Conservation (phyloP, 2,113 vertebrate species). For the Ophiodon elongatus region DNA sequence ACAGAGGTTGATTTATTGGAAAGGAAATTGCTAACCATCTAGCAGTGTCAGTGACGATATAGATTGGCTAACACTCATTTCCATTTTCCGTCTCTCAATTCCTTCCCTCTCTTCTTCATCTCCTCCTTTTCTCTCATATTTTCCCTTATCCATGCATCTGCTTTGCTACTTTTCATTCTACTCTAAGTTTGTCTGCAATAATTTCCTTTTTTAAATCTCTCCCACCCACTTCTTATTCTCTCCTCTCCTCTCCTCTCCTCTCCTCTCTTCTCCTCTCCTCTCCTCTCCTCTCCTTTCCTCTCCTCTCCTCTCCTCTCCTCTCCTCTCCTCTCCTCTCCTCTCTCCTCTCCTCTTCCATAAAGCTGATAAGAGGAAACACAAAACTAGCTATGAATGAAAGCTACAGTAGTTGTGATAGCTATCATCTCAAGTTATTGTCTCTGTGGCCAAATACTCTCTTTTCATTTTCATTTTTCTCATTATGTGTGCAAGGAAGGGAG, state of each 20-base stretch:
- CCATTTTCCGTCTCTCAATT: constrained; percentile 72
- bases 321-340: too few species aligned
- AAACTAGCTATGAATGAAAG: constrained; percentile 45
- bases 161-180: neutral
- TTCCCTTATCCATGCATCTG: neutral
- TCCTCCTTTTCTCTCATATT: constrained; percentile 25
- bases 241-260: neutral
- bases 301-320: neutral
- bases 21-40: constrained; percentile 84
- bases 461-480: constrained; percentile 57
- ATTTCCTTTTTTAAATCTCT: neutral
- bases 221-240: neutral
- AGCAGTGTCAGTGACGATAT: constrained; percentile 79
- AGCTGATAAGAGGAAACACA: constrained; percentile 51
- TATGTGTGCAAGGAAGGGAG: constrained; percentile 29
- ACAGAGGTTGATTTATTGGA: constrained; percentile 82
- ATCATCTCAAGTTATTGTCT: constrained; percentile 66
- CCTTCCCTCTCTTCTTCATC: constrained; percentile 38
- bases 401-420: constrained; percentile 42
- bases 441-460: constrained; percentile 32
- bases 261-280: neutral
- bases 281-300: too few species aligned
- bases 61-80: constrained; percentile 78
- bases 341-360: neutral
- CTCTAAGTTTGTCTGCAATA: neutral